Evolutionary conservation across 2,888 invertebrate species (phyloP).

Genomic region (Athalia cordata): DNA sequence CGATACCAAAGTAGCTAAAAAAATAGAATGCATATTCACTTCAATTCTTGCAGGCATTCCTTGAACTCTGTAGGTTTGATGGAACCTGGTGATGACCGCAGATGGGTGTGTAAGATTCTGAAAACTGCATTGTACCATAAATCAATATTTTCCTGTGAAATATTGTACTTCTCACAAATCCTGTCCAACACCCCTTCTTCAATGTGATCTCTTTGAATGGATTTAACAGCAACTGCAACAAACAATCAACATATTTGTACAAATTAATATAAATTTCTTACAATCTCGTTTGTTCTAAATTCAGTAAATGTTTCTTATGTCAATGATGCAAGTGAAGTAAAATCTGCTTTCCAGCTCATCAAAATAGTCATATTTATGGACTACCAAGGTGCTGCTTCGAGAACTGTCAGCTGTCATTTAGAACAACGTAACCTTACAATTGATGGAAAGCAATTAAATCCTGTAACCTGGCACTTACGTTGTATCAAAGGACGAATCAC

Average conservation of each 20-base stretch:
- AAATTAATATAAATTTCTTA: background rate
- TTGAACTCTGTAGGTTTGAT: constrained; percentile 74
- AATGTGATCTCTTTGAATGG: constrained; percentile 67
- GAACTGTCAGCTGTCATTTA: constrained; percentile 15
- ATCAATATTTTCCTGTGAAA: constrained; percentile 73
- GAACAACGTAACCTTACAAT: constrained; percentile 5
- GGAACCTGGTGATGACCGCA: constrained; percentile 72
- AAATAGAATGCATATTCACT: constrained; percentile 59
- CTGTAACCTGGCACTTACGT: constrained; percentile 58
- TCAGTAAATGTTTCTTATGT: background rate
- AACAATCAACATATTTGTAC: background rate
- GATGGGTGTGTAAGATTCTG: constrained; percentile 74
- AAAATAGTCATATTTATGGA: no score
- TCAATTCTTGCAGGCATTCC: constrained; percentile 73
- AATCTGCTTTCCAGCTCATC: no score
- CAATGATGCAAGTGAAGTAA: background rate
- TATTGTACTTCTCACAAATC: constrained; percentile 65
- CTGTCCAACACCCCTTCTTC: constrained; percentile 68
- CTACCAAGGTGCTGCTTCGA: background rate
- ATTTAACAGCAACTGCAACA: constrained; percentile 66
- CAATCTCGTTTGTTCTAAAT: background rate
- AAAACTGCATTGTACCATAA: constrained; percentile 75
- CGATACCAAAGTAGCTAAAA: background rate
- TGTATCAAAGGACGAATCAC: constrained; percentile 67
- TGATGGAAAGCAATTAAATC: background rate